phyloP scores from a whole-genome alignment of 2,797 vertebrate genomes.

The Botia kubotai region DNA sequence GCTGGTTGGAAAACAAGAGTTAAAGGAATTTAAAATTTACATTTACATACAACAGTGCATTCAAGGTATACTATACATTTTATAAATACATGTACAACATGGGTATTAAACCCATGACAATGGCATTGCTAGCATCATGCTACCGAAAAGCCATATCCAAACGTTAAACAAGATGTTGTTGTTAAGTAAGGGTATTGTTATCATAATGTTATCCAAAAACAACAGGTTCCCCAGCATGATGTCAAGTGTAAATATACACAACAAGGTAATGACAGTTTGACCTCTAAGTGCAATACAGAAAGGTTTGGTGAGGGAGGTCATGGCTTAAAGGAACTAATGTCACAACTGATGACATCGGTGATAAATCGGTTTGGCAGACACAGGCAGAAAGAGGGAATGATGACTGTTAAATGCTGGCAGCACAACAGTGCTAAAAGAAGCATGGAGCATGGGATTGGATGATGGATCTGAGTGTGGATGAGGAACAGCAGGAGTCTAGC shows the following conservation, averaged over 20 bases:
- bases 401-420: background rate
- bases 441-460: no score
- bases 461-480: no score
- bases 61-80: background rate
- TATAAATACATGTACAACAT: background rate
- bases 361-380: background rate
- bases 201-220: background rate
- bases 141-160: no score
- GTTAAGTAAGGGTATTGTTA: background rate
- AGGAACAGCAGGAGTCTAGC: no score
- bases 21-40: background rate
- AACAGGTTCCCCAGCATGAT: background rate
- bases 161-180: no score
- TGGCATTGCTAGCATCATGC: no score
- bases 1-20: background rate
- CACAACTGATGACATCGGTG: background rate
- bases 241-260: background rate
- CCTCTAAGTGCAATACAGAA: background rate
- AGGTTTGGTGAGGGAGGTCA: slow-evolving; percentile 6
- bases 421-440: no score
- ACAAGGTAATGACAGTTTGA: background rate
- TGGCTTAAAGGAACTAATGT: slow-evolving; percentile 10
- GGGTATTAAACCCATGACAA: background rate
- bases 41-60: background rate
- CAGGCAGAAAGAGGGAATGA: background rate